Evolutionary conservation across 2,797 vertebrate species (phyloP).

Genomic region (Tapirus indicus): DNA sequence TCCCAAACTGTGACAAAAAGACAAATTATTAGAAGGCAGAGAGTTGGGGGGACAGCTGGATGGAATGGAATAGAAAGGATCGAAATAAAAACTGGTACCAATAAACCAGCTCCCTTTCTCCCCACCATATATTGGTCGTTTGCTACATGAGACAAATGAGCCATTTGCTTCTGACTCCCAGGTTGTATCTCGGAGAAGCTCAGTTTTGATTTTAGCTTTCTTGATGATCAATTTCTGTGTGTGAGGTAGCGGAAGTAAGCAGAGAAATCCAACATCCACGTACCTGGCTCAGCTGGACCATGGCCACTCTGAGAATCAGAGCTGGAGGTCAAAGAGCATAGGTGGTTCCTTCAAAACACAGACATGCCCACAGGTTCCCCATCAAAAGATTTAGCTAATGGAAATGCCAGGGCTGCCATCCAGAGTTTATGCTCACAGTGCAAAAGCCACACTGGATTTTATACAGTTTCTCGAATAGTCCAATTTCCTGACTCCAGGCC

Average conservation of each 20-base stretch:
- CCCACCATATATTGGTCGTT: neutral
- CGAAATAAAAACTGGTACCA: neutral
- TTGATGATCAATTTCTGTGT: neutral
- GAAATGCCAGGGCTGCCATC: neutral
- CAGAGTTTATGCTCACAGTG: neutral
- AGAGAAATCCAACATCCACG: neutral
- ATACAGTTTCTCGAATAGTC: neutral
- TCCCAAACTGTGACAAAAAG: neutral
- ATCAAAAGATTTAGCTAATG: neutral
- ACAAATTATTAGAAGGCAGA: neutral
- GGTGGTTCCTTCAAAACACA: neutral
- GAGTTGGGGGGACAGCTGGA: neutral
- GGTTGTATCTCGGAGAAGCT: neutral
- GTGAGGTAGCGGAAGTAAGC: neutral
- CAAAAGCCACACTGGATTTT: neutral
- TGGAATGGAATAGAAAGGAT: neutral
- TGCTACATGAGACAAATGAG: neutral
- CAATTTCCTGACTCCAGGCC: neutral
- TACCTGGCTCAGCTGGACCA: neutral
- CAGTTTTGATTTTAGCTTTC: constrained; percentile 12
- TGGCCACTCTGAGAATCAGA: neutral
- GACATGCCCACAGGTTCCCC: neutral
- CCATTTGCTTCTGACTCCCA: constrained; percentile 6
- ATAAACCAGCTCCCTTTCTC: neutral
- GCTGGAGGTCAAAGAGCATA: neutral